Evolutionary conservation across 2,888 invertebrate species (phyloP), one percentile per base, ranked within the genome.

Genomic region (Colletes collaris): DNA sequence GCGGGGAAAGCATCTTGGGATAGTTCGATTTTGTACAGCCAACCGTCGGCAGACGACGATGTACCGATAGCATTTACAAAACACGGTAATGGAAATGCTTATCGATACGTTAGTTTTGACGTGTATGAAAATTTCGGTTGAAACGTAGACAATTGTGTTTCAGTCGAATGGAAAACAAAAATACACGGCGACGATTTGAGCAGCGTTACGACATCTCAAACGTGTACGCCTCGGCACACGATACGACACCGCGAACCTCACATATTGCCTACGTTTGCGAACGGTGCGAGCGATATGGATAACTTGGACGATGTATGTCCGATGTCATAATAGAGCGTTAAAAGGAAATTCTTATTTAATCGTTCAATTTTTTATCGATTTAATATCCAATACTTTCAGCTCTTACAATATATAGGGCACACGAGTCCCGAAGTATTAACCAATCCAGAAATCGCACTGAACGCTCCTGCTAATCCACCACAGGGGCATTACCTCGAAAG

Each of bases 1-100:
- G 97, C 97, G 46, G 99, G 99, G 64, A 99, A 99, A 94, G 97
- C 97, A 65, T 97, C 98, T 89, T 99, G 99, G 99, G 99, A 99
- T 93, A 97, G 97, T 53, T 97, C 98, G 0, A 97, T 98, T 76
- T 94, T 99, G 0, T 97, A 97, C 93, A 96, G 96, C 91, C 96
- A 96, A 88, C 97, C 97, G 0, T 88, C 79, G 10, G 55, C 75
- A 4, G 90, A 90, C 46, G 89, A 90, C 1, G 89, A 91, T 53
- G 37, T 84, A 49, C 83, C 89, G 16, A 11, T 87, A 19, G 78
- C 88, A 49, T 83, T 87, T 76, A 77, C 76, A 44, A 91, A 90
- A 58, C 76, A 85, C 67, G 88, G 91, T 91, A 88, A 70, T 27
- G 10, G 69, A 76, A 7, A 64, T 53, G 50, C 49, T 46, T 7